Percentiles rank a stretch among this genome's conserved stretches.
These are phyloP conservation scores for Synergus gifuensis DNA, from an alignment of 2,888 invertebrate genomes.

Conservation along the genomic window DNA sequence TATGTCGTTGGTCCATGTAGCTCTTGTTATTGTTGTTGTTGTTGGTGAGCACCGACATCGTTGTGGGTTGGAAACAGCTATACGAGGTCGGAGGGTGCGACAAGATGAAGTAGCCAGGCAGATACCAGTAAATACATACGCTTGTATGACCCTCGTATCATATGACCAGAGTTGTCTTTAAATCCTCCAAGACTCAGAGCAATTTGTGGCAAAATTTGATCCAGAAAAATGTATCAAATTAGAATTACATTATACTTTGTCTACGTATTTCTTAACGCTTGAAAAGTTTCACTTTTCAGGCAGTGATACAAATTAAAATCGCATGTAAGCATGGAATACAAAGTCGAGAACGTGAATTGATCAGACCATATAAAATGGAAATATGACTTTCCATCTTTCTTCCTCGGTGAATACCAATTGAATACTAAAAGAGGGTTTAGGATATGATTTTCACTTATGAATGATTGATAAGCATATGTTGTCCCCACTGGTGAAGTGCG, in stretches of 20 bases:
- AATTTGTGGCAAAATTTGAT: conserved; percentile 33
- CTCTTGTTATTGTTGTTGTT: conserved; percentile 18
- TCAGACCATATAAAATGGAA: no score
- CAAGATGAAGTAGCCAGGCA: conserved; percentile 36
- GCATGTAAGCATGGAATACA: neutral
- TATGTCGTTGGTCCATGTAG: neutral
- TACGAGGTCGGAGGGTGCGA: neutral
- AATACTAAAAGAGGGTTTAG: conserved; percentile 14
- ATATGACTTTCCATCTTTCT: neutral
- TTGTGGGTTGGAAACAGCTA: conserved; percentile 17
- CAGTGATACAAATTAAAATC: neutral
- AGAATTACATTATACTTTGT: conserved; percentile 28
- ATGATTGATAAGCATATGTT: conserved; percentile 27
- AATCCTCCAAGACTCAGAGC: conserved; percentile 28
- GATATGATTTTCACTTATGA: conserved; percentile 1
- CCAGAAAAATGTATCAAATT: conserved; percentile 28
- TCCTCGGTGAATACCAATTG: neutral
- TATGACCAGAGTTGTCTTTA: conserved; percentile 32
- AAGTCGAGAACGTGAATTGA: no score
- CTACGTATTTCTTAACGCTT: neutral
- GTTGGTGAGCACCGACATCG: neutral
- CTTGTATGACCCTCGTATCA: conserved; percentile 20
- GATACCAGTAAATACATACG: conserved; percentile 40
- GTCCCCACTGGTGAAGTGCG: conserved; percentile 9
- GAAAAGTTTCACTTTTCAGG: neutral